Evolutionary conservation across 2,797 vertebrate genomes (phyloP), one percentile per base, ranked within the genome.

Genomic region (Cygnus olor): DNA sequence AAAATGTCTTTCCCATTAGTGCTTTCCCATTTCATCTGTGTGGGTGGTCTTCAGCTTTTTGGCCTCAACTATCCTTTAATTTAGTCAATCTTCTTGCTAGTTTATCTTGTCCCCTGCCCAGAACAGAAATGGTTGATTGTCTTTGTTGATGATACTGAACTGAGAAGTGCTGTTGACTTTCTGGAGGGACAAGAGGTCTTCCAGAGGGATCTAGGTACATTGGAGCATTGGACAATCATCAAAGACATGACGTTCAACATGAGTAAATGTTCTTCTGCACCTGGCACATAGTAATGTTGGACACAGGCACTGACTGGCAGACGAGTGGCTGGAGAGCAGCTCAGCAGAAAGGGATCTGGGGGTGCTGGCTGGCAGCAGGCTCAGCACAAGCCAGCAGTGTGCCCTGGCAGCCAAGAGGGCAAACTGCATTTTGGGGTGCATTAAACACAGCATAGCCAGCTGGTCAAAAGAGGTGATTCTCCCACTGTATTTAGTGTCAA

Each of bases 11-110:
- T 96, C 73, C 77, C 92, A 80, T 94, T 93, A 93, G 53, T 0
- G 0, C 70, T 95, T 90, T 80, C 53, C 58, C 20, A 25, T 86
- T 96, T 97, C 92, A 96, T 97, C 96, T 92, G 80, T 0, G 10
- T 94, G 95, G 94, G 95, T 97, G 95, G 96, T 77, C 93, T 73
- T 60, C 91, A 78, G 44, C 30, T 93, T 76, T 57, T 93, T 79
- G 86, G 82, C 54, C 80, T 80, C 70, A 34, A 7, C 15, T 58
- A 25, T 47, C 17, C 45, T 76, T 71, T 92, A 82, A 64, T n/a
- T 91, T 34, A 36, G 63, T 80, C 85, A 85, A 36, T 92, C 86
- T 94, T 88, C 83, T 79, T 77, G 28, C 51, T 82, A 57, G 54
- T 64, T 96, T 94, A 61, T 77, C 66, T 42, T 77, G 18, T 84